These are phyloP conservation scores for Drosophila littoralis DNA, from an alignment of 1,140 invertebrate genomes.

Conservation along the genomic window DNA sequence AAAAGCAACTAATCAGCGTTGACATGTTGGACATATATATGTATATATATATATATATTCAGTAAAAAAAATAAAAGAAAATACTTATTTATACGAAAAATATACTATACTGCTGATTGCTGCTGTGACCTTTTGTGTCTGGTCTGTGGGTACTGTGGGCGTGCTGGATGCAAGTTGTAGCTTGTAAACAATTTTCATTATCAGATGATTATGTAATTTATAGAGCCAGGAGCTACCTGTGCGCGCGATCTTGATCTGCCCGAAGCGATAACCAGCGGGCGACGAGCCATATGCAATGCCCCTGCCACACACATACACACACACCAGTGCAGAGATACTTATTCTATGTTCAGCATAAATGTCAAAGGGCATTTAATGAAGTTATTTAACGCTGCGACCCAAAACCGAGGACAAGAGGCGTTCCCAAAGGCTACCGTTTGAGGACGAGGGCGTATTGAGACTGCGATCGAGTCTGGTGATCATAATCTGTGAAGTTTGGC, in stretches of 20 bases:
- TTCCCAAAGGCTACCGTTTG: conserved; percentile 30
- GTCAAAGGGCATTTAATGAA: conserved; percentile 83
- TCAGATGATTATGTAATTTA: conserved; percentile 80
- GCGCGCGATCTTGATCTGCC: conserved; percentile 52
- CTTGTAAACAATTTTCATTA: conserved; percentile 81
- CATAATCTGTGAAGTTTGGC: conserved; percentile 61
- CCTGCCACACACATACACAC: conserved; percentile 12
- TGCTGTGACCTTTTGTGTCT: conserved; percentile 57
- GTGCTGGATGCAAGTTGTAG: conserved; percentile 51
- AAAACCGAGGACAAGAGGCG: conserved; percentile 40
- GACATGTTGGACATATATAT: conserved; percentile 41
- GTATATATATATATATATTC: background rate
- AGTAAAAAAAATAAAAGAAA: conserved; percentile 27
- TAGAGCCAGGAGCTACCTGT: conserved; percentile 56
- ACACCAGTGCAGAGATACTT: conserved; percentile 32
- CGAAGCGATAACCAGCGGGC: conserved; percentile 36
- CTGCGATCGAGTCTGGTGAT: conserved; percentile 44
- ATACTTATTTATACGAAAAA: conserved; percentile 1
- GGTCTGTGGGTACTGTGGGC: conserved; percentile 65
- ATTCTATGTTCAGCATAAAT: conserved; percentile 59
- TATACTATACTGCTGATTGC: conserved; percentile 16
- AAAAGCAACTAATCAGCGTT: conserved; percentile 58
- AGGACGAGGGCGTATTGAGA: conserved; percentile 31
- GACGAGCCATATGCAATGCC: conserved; percentile 7
- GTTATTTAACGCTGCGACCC: conserved; percentile 73